phyloP scores from a whole-genome alignment of 2,113 vertebrate species.

The Struthio camelus region DNA sequence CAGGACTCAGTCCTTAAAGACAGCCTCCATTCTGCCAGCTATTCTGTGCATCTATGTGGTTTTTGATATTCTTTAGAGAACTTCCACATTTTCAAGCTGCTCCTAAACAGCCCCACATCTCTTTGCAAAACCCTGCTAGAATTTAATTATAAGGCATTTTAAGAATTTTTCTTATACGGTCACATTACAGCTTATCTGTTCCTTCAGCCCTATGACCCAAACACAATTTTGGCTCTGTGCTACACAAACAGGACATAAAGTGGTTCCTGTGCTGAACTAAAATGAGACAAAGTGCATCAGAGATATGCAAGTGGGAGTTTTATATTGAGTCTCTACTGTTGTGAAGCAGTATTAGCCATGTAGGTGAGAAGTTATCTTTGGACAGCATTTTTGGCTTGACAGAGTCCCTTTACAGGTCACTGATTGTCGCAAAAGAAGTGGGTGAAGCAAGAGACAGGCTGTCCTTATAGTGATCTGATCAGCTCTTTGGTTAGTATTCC shows the following conservation, averaged over 20 bases:
- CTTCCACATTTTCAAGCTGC: background rate
- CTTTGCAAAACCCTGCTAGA: background rate
- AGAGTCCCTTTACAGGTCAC: background rate
- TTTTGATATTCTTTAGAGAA: background rate
- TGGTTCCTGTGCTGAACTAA: background rate
- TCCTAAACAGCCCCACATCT: background rate
- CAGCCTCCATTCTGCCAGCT: background rate
- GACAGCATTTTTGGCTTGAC: background rate
- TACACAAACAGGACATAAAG: background rate
- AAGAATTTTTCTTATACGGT: background rate
- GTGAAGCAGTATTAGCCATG: background rate
- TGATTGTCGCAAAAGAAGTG: background rate
- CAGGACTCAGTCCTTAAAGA: background rate
- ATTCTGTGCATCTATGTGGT: background rate
- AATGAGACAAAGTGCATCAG: background rate
- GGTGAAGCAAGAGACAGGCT: background rate
- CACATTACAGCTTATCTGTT: background rate
- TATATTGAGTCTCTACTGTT: background rate
- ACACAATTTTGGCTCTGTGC: background rate
- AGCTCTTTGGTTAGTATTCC: background rate
- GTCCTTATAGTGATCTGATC: background rate
- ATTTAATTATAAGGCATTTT: background rate
- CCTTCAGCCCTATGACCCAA: background rate
- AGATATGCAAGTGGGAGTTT: background rate
- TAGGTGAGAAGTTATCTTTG: background rate